Evolutionary conservation across 2,113 vertebrate species (phyloP).

Genomic region (Noctilio leporinus): DNA sequence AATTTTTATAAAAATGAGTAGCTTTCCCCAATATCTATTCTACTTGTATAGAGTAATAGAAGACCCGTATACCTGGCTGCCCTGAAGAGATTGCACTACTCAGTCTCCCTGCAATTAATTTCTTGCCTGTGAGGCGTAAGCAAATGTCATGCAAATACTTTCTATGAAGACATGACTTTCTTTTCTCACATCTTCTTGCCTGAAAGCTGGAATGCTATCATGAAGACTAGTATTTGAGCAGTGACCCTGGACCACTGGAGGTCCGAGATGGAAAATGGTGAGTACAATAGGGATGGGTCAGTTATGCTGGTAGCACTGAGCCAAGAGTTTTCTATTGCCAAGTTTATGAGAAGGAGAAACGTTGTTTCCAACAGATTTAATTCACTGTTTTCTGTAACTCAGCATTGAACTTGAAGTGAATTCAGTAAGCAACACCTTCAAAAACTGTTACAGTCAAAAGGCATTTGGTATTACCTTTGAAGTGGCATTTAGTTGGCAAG

Average conservation of each 20-base stretch:
- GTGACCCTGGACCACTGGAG: neutral
- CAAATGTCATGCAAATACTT: neutral
- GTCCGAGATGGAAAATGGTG: too few relatives aligned
- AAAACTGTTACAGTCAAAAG: neutral
- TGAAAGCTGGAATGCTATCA: neutral
- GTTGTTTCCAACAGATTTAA: neutral
- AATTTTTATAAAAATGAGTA: neutral
- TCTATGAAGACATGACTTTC: neutral
- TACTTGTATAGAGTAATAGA: neutral
- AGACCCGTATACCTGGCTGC: neutral
- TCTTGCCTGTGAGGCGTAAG: neutral
- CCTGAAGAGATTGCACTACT: neutral
- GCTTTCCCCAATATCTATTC: neutral
- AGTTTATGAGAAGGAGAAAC: neutral
- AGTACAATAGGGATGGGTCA: neutral
- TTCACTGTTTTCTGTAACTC: neutral
- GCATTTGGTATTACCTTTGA: neutral
- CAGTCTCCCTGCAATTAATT: neutral
- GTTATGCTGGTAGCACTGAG: neutral
- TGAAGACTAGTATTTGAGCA: neutral
- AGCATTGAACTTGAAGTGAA: neutral
- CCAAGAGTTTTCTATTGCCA: rapidly evolving
- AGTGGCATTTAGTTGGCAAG: neutral
- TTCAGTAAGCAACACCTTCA: neutral
- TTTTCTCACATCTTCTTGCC: neutral